Conservation (phyloP, 1,140 invertebrate genomes). For the Cotesia chilonis region DNA sequence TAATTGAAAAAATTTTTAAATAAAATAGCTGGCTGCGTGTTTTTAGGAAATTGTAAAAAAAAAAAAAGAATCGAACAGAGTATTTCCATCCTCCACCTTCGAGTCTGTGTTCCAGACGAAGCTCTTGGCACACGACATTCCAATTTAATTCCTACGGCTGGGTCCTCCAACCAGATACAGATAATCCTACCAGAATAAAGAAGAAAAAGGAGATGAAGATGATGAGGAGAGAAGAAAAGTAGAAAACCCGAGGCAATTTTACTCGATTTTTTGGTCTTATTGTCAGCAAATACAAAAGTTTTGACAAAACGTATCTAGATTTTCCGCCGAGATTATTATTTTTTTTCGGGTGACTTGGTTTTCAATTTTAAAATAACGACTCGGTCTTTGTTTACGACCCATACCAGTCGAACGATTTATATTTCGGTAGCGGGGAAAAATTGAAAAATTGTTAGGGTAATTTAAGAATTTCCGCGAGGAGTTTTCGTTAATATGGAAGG, state of each 20-base stretch:
- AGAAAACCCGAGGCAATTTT: conserved; percentile 8
- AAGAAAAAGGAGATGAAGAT: neutral
- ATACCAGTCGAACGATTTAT: too few relatives aligned
- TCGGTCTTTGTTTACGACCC: too few relatives aligned
- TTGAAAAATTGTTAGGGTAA: neutral
- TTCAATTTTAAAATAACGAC: neutral
- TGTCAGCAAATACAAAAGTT: conserved; percentile 15
- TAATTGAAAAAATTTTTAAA: neutral
- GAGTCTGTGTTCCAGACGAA: too few relatives aligned
- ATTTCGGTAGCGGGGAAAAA: neutral
- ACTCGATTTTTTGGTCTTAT: neutral
- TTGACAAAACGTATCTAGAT: conserved; percentile 21
- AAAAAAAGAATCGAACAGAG: neutral
- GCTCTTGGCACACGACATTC: conserved; percentile 21
- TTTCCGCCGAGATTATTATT: conserved; percentile 10
- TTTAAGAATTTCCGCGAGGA: neutral
- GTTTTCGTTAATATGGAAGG: neutral
- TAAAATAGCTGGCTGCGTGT: neutral
- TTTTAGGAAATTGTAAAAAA: neutral
- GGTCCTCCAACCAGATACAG: neutral
- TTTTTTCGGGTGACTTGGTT: conserved; percentile 14
- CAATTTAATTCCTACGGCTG: conserved; percentile 28
- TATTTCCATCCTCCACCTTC: neutral
- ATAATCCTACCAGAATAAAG: conserved; percentile 16
- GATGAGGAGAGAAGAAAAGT: neutral